A percentile compares a stretch with the other conserved stretches of the same genome.
Conservation (phyloP, 2,113 vertebrate genomes). For the Bothrops jararaca region DNA sequence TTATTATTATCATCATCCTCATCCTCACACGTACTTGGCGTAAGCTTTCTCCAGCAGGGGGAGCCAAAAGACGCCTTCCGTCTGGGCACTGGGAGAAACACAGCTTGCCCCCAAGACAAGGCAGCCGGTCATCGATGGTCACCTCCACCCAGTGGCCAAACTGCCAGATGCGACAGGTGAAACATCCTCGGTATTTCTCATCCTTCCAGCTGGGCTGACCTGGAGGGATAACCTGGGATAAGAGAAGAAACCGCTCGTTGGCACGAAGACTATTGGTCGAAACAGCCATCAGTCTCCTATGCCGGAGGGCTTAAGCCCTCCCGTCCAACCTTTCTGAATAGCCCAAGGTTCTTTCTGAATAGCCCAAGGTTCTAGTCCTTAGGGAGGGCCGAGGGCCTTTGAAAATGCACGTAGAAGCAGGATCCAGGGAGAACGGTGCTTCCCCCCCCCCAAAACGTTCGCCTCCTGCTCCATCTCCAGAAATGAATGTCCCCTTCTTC, state of each 20-base stretch:
- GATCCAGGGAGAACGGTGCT: too few relatives aligned
- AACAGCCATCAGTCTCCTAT: background rate
- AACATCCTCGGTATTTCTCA: conserved; percentile 78
- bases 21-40: conserved; percentile 88
- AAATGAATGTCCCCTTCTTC: background rate
- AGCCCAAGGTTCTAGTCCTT: background rate
- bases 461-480: background rate
- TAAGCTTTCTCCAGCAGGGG: conserved; percentile 94
- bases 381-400: background rate
- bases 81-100: conserved; percentile 92
- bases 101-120: conserved; percentile 84
- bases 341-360: background rate
- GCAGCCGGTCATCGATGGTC: conserved; percentile 85
- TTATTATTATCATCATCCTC: too few relatives aligned
- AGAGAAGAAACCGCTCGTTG: background rate
- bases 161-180: conserved; percentile 84
- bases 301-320: background rate
- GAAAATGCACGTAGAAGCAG: background rate
- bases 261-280: background rate
- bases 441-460: too few relatives aligned
- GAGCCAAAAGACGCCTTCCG: conserved; percentile 88
- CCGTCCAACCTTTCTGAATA: background rate
- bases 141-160: conserved; percentile 89
- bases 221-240: conserved; percentile 80
- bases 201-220: conserved; percentile 86